A percentile compares a stretch with the other conserved stretches of the same genome.
These are phyloP conservation scores for Drosophila barbarae DNA, from an alignment of 2,888 invertebrate genomes.

Conservation along the genomic window DNA sequence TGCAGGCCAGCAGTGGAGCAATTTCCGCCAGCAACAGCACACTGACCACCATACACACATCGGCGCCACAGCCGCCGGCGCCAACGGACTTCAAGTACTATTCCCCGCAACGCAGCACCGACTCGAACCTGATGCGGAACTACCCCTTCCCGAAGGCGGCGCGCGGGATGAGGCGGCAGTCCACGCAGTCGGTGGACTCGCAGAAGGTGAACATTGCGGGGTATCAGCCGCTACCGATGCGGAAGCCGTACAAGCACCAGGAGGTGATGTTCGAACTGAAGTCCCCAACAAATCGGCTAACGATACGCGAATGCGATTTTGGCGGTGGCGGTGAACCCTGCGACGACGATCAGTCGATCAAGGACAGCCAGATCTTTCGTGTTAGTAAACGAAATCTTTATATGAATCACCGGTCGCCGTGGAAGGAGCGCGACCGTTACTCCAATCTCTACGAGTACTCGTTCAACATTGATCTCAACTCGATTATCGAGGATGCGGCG, in stretches of 20 bases:
- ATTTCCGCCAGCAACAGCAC: conserved; percentile 67
- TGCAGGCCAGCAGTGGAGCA: conserved; percentile 65
- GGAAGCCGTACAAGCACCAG: conserved; percentile 77
- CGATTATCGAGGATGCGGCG: conserved; percentile 80
- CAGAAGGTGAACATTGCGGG: conserved; percentile 76
- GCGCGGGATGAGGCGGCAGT: conserved; percentile 77
- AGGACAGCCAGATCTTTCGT: conserved; percentile 80
- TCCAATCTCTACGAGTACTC: conserved; percentile 80
- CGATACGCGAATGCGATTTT: conserved; percentile 80
- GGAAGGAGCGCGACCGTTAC: conserved; percentile 79
- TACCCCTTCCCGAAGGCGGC: conserved; percentile 79
- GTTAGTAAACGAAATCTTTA: conserved; percentile 80
- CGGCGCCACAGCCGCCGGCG: conserved; percentile 77
- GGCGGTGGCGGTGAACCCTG: conserved; percentile 80
- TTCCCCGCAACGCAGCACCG: conserved; percentile 78
- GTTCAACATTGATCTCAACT: conserved; percentile 80
- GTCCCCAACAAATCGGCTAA: conserved; percentile 79
- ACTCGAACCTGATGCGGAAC: conserved; percentile 73
- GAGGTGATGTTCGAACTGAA: conserved; percentile 79
- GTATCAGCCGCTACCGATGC: conserved; percentile 78
- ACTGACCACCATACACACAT: conserved; percentile 75
- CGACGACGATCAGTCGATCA: conserved; percentile 79
- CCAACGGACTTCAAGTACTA: conserved; percentile 79
- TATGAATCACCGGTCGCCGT: conserved; percentile 80
- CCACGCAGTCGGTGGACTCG: conserved; percentile 79